Percentiles rank a stretch among this genome's conserved stretches.
Conservation (phyloP, 2,888 invertebrate species). For the Drosophila tripunctata region DNA sequence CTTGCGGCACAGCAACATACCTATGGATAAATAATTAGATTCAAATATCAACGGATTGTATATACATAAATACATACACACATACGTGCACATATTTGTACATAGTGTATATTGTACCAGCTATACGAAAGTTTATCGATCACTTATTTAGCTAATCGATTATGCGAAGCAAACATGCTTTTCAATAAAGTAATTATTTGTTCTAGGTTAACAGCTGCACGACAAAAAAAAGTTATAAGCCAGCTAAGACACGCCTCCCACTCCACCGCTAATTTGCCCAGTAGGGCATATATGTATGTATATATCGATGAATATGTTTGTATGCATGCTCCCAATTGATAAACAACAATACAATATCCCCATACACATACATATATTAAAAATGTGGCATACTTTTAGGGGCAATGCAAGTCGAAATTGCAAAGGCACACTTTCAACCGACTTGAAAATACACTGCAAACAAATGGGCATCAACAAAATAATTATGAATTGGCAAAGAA, state of each 20-base stretch:
- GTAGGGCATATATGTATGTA: conserved; percentile 32
- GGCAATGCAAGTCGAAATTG: not conserved
- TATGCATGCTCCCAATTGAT: conserved; percentile 53
- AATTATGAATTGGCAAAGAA: not conserved
- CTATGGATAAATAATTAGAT: not conserved
- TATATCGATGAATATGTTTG: conserved; percentile 39
- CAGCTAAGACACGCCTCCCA: not conserved
- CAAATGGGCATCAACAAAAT: not conserved
- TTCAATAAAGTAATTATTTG: conserved; percentile 47
- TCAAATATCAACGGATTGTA: not conserved
- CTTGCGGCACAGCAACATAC: not conserved
- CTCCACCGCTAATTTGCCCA: no score
- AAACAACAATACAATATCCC: conserved; percentile 28
- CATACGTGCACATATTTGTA: no score
- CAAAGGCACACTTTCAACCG: not conserved
- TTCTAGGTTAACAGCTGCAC: conserved; percentile 33
- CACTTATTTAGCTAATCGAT: conserved; percentile 51
- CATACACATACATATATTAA: not conserved
- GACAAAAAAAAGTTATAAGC: conserved; percentile 6
- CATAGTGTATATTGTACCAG: not conserved
- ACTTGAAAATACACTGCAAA: not conserved
- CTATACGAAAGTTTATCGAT: conserved; percentile 39
- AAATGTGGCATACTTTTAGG: conserved; percentile 55
- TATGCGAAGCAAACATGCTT: conserved; percentile 31
- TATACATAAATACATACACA: no score